These are phyloP conservation scores for Brevimyrus niger DNA, from an alignment of 2,113 vertebrate species.

Conservation along the genomic window DNA sequence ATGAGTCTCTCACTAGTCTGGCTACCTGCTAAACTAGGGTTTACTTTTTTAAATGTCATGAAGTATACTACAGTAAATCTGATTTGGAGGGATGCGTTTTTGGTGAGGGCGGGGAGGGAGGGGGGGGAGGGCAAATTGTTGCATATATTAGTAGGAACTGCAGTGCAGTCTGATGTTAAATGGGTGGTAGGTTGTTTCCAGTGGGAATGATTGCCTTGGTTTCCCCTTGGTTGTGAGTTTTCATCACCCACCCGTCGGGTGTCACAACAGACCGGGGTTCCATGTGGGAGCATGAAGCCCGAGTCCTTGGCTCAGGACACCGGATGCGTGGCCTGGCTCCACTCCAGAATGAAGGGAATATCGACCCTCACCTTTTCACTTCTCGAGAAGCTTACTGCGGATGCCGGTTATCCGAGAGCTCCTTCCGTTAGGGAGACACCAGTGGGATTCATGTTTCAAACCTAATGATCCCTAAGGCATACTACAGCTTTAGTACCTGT, in stretches of 20 bases:
- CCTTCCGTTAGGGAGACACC: neutral
- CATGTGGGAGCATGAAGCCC: neutral
- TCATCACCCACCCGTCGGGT: neutral
- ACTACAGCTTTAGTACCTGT: neutral
- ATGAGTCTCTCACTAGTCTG: neutral
- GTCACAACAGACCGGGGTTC: neutral
- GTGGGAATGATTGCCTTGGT: neutral
- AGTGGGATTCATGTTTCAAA: neutral
- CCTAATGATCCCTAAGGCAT: neutral
- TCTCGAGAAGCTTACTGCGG: conserved; percentile 27
- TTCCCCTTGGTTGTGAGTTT: neutral
- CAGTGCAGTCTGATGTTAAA: neutral
- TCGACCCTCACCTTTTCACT: conserved; percentile 35
- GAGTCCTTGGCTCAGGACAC: conserved; percentile 39
- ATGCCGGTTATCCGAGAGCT: neutral
- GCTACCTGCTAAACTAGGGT: neutral
- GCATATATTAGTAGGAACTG: neutral
- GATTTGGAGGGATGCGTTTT: neutral
- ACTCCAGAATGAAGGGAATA: neutral
- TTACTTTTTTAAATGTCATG: neutral
- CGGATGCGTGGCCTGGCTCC: conserved; percentile 29
- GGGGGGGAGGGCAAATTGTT: neutral
- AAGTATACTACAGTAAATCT: neutral
- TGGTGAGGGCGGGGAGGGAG: too few relatives aligned
- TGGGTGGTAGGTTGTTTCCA: neutral